phyloP scores from a whole-genome alignment of 2,888 invertebrate genomes.

The Amphipoea lucens region DNA sequence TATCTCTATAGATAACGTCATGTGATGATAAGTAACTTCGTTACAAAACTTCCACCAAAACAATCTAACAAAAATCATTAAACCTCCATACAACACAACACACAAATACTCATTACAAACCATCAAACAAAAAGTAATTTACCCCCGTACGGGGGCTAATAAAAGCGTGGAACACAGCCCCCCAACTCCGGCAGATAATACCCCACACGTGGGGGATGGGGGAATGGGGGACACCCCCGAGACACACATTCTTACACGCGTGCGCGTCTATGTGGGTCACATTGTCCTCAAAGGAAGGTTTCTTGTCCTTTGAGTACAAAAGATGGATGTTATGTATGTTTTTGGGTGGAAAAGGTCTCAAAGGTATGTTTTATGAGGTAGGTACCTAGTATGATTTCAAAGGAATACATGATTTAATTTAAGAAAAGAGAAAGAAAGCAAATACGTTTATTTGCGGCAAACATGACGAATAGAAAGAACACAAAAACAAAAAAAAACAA shows the following conservation, averaged over 20 bases:
- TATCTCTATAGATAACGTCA: background rate
- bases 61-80: slow-evolving; percentile 11
- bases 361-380: slow-evolving; percentile 9
- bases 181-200: slow-evolving; percentile 73
- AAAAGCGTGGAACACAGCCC: slow-evolving; percentile 70
- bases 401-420: background rate
- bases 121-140: slow-evolving; percentile 70
- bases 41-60: background rate
- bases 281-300: slow-evolving; percentile 79
- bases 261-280: slow-evolving; percentile 86
- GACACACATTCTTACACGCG: slow-evolving; percentile 86
- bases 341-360: slow-evolving; percentile 19
- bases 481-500: too few relatives aligned
- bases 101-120: slow-evolving; percentile 58
- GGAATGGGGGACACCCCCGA: slow-evolving; percentile 74
- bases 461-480: background rate
- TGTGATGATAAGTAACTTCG: background rate
- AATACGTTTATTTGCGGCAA: background rate
- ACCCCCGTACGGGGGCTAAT: slow-evolving; percentile 64
- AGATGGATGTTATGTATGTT: slow-evolving; percentile 7
- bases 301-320: slow-evolving; percentile 62
- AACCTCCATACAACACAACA: slow-evolving; percentile 5
- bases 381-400: background rate
- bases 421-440: background rate
- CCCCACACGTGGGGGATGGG: slow-evolving; percentile 72